Evolutionary conservation across 2,888 invertebrate genomes (phyloP).

Genomic region (Xylophagus ater): DNA sequence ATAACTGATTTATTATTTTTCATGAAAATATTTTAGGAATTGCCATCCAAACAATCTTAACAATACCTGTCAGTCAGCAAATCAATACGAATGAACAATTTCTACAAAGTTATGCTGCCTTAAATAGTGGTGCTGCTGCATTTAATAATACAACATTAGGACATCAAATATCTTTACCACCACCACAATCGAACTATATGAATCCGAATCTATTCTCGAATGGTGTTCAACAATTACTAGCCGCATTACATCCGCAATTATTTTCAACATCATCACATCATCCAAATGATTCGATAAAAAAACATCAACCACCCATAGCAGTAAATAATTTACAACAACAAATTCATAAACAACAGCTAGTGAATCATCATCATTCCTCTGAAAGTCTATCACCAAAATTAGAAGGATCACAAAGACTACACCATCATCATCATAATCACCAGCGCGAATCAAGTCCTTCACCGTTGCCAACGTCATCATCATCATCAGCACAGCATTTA

Average conservation of each 20-base stretch:
- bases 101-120: slow-evolving; percentile 30
- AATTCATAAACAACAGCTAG: slow-evolving; percentile 22
- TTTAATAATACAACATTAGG: slow-evolving; percentile 67
- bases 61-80: slow-evolving; percentile 81
- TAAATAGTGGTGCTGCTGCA: slow-evolving; percentile 21
- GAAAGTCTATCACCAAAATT: slow-evolving; percentile 20
- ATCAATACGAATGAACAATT: slow-evolving; percentile 60
- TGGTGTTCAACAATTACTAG: slow-evolving; percentile 62
- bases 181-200: slow-evolving; percentile 57
- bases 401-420: slow-evolving; percentile 13
- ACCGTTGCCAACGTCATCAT: slow-evolving; percentile 18
- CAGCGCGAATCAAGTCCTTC: slow-evolving; percentile 26
- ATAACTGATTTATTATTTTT: too few relatives aligned
- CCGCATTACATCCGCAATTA: slow-evolving; percentile 64
- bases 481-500: slow-evolving; percentile 13
- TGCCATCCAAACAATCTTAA: slow-evolving; percentile 89
- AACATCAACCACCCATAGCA: slow-evolving; percentile 42
- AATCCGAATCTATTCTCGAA: slow-evolving; percentile 67
- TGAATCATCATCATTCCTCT: slow-evolving; percentile 18
- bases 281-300: slow-evolving; percentile 22
- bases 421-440: slow-evolving; percentile 20
- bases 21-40: slow-evolving; percentile 51
- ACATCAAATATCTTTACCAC: slow-evolving; percentile 54
- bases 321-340: slow-evolving; percentile 20
- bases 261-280: slow-evolving; percentile 29